A percentile compares a stretch with the other conserved stretches of the same genome.
Conservation (phyloP, 2,888 invertebrate genomes). For the Cyclophora albipunctata region DNA sequence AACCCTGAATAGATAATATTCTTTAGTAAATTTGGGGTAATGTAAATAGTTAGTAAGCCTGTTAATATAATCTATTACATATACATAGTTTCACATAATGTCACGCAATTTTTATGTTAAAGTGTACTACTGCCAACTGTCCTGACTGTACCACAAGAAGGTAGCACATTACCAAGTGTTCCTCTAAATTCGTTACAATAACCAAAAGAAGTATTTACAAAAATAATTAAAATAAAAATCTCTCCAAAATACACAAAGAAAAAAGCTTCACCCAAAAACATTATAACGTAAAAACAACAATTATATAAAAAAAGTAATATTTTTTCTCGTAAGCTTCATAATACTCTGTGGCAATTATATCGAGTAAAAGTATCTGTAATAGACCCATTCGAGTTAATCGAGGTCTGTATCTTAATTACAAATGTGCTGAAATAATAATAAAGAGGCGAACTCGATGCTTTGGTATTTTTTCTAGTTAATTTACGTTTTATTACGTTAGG, state of each 20-base stretch:
- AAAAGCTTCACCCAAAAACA: conserved; percentile 11
- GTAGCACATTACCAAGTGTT: no score
- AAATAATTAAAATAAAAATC: no score
- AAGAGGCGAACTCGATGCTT: conserved; percentile 17
- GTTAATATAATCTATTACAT: no score
- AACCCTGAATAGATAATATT: no score
- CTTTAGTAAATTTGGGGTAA: no score
- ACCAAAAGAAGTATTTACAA: no score
- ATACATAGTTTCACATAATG: no score
- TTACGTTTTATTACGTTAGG: conserved; percentile 1
- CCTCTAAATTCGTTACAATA: no score
- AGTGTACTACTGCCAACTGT: no score
- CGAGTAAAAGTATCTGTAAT: conserved; percentile 45
- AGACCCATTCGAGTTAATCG: conserved; percentile 44
- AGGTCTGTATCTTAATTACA: conserved; percentile 57
- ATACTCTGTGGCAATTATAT: conserved; percentile 48
- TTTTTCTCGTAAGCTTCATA: conserved; percentile 45
- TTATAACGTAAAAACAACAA: conserved; percentile 23
- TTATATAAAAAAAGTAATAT: conserved; percentile 39
- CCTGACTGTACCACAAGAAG: no score
- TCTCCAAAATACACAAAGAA: conserved; percentile 1
- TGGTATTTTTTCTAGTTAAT: conserved; percentile 14
- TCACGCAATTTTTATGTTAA: no score
- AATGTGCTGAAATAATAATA: conserved; percentile 38
- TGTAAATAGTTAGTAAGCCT: no score